Conservation (phyloP, 2,797 vertebrate genomes). For the Falco rusticolus region DNA sequence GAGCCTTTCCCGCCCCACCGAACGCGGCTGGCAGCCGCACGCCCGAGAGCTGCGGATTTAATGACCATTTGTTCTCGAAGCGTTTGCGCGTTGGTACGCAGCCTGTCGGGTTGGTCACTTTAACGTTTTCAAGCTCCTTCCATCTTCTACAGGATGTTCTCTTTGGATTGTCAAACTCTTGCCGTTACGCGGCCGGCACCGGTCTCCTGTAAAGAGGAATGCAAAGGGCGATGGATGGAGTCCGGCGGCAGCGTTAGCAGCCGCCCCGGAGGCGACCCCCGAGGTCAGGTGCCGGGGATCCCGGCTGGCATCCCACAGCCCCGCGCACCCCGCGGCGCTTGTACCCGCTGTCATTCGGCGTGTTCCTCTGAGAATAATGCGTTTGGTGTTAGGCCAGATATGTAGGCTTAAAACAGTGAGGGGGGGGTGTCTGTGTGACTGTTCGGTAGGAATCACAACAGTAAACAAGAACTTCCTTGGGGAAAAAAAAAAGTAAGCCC, state of each 20-base stretch:
- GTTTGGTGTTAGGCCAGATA: rapidly evolving
- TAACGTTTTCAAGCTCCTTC: neutral
- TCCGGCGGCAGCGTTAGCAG: neutral
- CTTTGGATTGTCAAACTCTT: neutral
- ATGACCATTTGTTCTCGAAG: neutral
- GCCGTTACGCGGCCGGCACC: neutral
- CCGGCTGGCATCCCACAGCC: neutral
- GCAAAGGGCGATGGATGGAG: rapidly evolving
- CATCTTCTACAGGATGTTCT: neutral
- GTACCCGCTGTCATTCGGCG: no score
- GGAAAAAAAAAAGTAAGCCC: rapidly evolving
- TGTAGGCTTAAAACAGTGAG: neutral
- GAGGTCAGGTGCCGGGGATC: rapidly evolving
- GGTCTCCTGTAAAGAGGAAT: neutral
- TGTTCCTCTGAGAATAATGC: rapidly evolving
- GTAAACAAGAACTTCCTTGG: neutral
- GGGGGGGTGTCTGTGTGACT: neutral
- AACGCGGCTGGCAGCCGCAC: neutral
- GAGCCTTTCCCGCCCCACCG: neutral
- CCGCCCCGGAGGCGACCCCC: neutral
- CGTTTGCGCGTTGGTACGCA: no score
- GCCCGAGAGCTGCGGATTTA: neutral
- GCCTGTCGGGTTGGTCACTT: neutral
- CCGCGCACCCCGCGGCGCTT: no score
- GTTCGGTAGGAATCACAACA: rapidly evolving